Evolutionary conservation across 1,140 invertebrate species (phyloP).

Genomic region (Drosophila simulans): DNA sequence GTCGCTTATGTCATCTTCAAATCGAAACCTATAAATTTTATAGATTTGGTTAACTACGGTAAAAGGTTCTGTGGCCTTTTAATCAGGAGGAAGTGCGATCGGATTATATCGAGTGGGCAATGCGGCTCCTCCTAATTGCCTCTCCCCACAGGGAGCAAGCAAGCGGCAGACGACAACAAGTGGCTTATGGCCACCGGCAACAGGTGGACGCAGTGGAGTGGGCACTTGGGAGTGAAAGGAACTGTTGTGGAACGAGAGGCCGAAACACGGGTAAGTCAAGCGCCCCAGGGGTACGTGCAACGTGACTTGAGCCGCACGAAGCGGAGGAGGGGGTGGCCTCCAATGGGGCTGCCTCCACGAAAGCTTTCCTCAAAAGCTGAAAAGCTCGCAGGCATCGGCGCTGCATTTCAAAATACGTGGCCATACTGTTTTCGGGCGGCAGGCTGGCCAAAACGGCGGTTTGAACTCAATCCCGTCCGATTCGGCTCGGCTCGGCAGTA

Average conservation of each 20-base stretch:
- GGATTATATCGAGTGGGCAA: background rate
- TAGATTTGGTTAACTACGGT: no score
- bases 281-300: background rate
- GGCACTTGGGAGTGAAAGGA: background rate
- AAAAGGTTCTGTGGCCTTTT: background rate
- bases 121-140: background rate
- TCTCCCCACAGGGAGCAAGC: background rate
- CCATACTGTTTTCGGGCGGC: constrained; percentile 21
- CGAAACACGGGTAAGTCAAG: background rate
- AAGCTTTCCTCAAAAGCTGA: constrained; percentile 38
- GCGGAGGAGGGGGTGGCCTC: background rate
- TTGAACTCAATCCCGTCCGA: constrained; percentile 7
- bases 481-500: constrained; percentile 1
- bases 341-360: background rate
- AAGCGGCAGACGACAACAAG: background rate
- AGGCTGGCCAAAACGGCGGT: background rate
- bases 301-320: background rate
- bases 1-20: background rate
- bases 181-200: background rate
- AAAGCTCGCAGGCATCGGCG: constrained; percentile 42
- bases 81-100: background rate
- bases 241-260: background rate
- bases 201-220: background rate
- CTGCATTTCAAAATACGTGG: constrained; percentile 56
- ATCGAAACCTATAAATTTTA: no score